A percentile compares a stretch with the other conserved stretches of the same genome.
These are phyloP conservation scores for Tenthredo scrophulariae DNA, from an alignment of 2,888 invertebrate genomes.

Conservation along the genomic window DNA sequence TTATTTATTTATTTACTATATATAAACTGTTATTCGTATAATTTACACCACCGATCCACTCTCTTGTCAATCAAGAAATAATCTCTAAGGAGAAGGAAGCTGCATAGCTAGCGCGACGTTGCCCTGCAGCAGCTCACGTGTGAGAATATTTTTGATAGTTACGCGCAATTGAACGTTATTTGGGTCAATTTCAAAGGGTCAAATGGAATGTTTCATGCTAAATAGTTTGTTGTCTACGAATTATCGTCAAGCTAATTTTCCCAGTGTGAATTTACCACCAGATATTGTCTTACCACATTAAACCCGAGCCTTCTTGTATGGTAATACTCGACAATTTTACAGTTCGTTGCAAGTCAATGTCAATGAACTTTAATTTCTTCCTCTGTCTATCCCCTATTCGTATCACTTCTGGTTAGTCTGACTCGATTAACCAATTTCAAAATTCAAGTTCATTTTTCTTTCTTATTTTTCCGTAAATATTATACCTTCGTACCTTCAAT, in stretches of 20 bases:
- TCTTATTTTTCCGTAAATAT: neutral
- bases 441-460: neutral
- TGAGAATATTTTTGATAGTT: conserved; percentile 49
- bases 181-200: conserved; percentile 53
- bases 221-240: conserved; percentile 47
- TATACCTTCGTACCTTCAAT: neutral
- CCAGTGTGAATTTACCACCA: neutral
- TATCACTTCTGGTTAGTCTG: neutral
- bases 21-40: neutral
- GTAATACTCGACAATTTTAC: neutral
- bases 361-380: neutral
- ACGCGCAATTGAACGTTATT: conserved; percentile 50
- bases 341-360: neutral
- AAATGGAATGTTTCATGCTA: conserved; percentile 49
- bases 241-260: conserved; percentile 35
- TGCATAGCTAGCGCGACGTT: conserved; percentile 3
- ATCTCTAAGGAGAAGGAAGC: conserved; percentile 42
- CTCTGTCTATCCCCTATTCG: neutral
- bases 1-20: no score
- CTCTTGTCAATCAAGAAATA: conserved; percentile 31
- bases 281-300: neutral
- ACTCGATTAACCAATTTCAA: neutral
- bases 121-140: conserved; percentile 35
- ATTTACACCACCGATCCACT: conserved; percentile 13
- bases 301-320: neutral